Conservation (phyloP, 2,888 invertebrate genomes). For the Spisula subtruncata region DNA sequence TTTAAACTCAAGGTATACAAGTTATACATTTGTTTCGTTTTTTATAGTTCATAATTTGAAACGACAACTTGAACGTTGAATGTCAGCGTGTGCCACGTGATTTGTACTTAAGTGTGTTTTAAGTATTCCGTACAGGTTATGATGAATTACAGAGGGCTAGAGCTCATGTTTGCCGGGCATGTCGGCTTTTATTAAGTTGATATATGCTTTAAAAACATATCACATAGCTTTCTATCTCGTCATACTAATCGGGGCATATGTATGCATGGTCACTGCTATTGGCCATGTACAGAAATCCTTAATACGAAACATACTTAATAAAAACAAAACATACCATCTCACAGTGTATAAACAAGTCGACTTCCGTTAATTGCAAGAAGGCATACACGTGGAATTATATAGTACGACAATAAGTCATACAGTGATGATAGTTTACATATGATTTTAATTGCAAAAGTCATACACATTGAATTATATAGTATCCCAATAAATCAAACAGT, state of each 20-base stretch:
- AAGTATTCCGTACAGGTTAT: not conserved
- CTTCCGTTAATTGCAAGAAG: no score
- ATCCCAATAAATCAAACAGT: no score
- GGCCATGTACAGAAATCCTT: no score
- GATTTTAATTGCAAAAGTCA: no score
- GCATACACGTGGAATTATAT: no score
- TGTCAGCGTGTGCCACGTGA: not conserved
- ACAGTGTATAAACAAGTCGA: no score
- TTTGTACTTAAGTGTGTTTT: not conserved
- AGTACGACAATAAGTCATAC: no score
- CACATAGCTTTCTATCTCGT: not conserved
- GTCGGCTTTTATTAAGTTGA: not conserved
- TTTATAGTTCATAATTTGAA: slow-evolving; percentile 1
- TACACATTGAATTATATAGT: no score
- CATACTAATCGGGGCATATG: not conserved
- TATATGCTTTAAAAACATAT: not conserved
- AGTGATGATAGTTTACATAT: no score
- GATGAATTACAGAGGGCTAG: not conserved
- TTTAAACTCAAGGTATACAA: not conserved
- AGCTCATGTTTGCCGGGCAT: not conserved
- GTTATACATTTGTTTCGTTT: not conserved
- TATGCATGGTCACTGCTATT: no score
- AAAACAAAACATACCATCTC: no score
- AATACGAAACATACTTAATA: no score
- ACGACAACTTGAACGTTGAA: not conserved